Conservation (phyloP, 2,113 vertebrate genomes). For the Cariama cristata region DNA sequence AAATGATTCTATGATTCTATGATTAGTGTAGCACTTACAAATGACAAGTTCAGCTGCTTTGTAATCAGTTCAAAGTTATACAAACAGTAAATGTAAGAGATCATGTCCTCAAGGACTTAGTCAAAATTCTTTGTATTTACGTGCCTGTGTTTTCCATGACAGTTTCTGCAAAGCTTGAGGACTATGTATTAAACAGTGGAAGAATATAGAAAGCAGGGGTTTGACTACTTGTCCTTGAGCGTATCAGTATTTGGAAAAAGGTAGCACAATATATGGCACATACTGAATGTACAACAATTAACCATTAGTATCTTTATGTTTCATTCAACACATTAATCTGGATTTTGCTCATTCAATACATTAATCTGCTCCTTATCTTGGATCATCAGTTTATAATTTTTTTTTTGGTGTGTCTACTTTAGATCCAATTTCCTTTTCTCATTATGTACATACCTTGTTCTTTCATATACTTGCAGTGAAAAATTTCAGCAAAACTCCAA, state of each 20-base stretch:
- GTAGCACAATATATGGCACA: not conserved
- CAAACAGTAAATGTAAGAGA: constrained; percentile 9
- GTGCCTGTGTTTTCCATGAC: not conserved
- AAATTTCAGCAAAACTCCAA: not conserved
- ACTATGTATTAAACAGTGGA: not conserved
- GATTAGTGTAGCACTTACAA: not conserved
- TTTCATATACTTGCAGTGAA: not conserved
- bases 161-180: not conserved
- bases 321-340: not conserved
- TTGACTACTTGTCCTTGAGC: not conserved
- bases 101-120: not conserved
- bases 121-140: not conserved
- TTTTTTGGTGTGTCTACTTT: not conserved
- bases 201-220: not conserved
- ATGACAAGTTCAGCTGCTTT: not conserved
- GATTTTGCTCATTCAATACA: not conserved
- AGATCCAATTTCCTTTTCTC: not conserved
- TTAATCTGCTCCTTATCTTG: not conserved
- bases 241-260: not conserved
- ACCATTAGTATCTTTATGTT: not conserved
- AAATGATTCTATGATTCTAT: too few relatives aligned
- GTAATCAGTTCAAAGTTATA: constrained; percentile 17
- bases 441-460: not conserved
- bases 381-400: not conserved
- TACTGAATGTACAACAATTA: not conserved